These are phyloP conservation scores for Eupithecia vulgata DNA, from an alignment of 2,888 invertebrate genomes.

Conservation along the genomic window DNA sequence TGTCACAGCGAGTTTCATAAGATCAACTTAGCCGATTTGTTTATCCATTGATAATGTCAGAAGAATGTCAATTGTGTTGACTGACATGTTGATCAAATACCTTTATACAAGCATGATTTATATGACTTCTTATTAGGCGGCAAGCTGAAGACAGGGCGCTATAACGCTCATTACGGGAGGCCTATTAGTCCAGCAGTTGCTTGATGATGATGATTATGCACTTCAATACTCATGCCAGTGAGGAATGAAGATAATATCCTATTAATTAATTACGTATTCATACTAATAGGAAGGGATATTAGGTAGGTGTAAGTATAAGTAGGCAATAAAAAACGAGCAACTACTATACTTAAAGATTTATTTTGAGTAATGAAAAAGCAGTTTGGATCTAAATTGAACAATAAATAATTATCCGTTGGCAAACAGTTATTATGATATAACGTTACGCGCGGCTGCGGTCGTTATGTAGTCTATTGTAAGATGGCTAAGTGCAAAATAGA, in stretches of 20 bases:
- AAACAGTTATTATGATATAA: slow-evolving; percentile 32
- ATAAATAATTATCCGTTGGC: slow-evolving; percentile 22
- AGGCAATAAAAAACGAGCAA: not conserved
- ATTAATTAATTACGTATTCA: not conserved
- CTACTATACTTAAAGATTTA: not conserved
- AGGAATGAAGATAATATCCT: not conserved
- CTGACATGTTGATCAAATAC: slow-evolving; percentile 9
- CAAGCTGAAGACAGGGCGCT: too few species aligned
- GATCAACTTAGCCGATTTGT: slow-evolving; percentile 19
- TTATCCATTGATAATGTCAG: slow-evolving; percentile 23
- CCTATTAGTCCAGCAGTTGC: too few species aligned
- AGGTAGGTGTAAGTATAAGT: not conserved
- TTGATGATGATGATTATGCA: not conserved
- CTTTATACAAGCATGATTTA: not conserved
- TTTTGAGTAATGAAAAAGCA: slow-evolving; percentile 2
- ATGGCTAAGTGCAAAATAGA: slow-evolving; percentile 1
- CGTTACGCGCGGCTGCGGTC: slow-evolving; percentile 4
- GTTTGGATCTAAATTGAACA: slow-evolving; percentile 8
- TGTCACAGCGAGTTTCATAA: slow-evolving; percentile 38
- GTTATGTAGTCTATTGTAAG: slow-evolving; percentile 28
- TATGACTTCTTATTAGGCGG: not conserved
- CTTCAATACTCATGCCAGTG: not conserved
- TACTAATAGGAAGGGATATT: not conserved
- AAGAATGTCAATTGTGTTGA: slow-evolving; percentile 12
- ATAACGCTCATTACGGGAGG: too few species aligned